phyloP scores from a whole-genome alignment of 2,888 invertebrate species.

The Athalia circularis region DNA sequence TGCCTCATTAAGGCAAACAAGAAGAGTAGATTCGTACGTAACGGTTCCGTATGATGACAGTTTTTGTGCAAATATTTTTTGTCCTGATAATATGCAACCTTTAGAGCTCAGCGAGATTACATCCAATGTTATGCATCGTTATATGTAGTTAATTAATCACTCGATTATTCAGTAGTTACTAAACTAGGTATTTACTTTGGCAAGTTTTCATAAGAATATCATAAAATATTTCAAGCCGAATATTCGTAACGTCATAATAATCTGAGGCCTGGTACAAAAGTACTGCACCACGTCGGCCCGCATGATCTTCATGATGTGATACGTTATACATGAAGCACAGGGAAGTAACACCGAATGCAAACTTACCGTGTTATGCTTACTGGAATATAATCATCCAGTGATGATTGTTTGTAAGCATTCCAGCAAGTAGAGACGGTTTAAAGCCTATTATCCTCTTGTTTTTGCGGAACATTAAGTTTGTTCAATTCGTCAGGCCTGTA shows the following conservation, averaged over 20 bases:
- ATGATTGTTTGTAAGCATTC: conserved; percentile 8
- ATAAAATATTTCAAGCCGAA: conserved; percentile 13
- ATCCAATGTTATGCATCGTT: conserved; percentile 2
- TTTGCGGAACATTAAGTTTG: conserved; percentile 41
- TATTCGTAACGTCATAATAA: neutral
- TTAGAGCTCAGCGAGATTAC: neutral
- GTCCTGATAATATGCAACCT: conserved; percentile 4
- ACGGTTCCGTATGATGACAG: neutral
- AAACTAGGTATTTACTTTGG: conserved; percentile 25
- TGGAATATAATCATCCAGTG: conserved; percentile 13
- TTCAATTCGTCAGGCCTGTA: conserved; percentile 79
- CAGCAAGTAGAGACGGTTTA: neutral
- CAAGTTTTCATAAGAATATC: neutral
- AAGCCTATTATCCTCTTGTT: neutral
- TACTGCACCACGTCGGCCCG: neutral
- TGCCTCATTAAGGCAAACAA: conserved; percentile 29
- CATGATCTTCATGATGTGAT: conserved; percentile 7
- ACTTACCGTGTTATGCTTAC: conserved; percentile 9
- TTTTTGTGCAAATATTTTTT: conserved; percentile 21
- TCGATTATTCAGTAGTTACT: conserved; percentile 11
- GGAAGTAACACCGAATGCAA: neutral
- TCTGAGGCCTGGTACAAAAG: conserved; percentile 15
- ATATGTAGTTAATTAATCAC: neutral
- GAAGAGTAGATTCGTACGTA: conserved; percentile 25
- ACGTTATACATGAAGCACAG: conserved; percentile 34